Conservation (phyloP, 2,113 vertebrate genomes). For the Pholis gunnellus region DNA sequence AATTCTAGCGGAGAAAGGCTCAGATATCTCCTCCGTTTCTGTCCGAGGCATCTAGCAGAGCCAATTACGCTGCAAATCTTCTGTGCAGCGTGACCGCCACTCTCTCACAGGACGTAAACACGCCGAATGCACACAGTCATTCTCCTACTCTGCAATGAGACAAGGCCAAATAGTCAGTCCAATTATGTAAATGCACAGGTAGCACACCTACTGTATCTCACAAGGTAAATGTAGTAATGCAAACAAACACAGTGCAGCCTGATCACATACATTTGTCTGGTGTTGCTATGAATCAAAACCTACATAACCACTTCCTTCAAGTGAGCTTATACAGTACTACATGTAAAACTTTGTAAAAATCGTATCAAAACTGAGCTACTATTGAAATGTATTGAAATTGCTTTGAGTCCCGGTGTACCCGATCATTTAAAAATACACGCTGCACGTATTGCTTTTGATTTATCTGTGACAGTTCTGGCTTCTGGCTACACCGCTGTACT, state of each 20-base stretch:
- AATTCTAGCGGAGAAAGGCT: background rate
- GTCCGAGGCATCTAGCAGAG: background rate
- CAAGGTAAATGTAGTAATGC: background rate
- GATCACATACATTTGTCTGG: background rate
- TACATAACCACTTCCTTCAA: background rate
- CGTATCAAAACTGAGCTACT: background rate
- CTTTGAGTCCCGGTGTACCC: background rate
- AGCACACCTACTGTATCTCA: background rate
- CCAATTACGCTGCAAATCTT: constrained; percentile 6
- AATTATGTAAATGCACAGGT: background rate
- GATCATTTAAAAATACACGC: background rate
- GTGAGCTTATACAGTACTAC: background rate
- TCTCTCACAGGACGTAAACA: background rate
- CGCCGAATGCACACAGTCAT: background rate
- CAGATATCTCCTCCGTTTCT: background rate
- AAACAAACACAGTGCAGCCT: background rate
- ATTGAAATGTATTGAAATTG: background rate
- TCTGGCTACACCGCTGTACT: background rate
- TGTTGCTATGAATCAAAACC: background rate
- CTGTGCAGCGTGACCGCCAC: background rate
- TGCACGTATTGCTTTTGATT: background rate
- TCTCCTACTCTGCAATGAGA: background rate
- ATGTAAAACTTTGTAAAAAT: background rate
- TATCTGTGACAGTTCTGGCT: background rate
- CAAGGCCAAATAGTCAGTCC: background rate